These are phyloP conservation scores for Neoarius graeffei DNA, from an alignment of 2,113 vertebrate genomes.

Conservation along the genomic window DNA sequence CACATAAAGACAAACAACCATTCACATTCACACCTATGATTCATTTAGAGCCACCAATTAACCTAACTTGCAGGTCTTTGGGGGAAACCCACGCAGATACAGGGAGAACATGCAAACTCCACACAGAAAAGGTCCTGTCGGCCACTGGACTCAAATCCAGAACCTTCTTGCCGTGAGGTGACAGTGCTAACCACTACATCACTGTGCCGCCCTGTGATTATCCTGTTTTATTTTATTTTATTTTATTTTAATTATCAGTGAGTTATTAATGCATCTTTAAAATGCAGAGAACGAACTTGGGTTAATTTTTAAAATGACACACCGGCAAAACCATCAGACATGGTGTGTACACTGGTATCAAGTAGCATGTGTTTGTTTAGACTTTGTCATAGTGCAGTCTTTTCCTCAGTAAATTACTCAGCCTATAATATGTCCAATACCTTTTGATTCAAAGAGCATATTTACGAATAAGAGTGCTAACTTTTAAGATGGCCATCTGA, in stretches of 20 bases:
- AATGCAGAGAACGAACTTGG: neutral
- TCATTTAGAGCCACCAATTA: too few species aligned
- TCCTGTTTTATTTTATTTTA: neutral
- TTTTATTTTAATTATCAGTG: neutral
- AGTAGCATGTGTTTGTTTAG: neutral
- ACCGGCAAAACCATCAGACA: neutral
- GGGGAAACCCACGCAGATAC: too few species aligned
- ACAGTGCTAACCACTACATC: too few species aligned
- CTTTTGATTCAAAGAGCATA: neutral
- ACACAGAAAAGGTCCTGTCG: too few species aligned
- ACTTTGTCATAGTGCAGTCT: neutral
- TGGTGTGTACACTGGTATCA: neutral
- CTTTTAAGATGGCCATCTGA: neutral
- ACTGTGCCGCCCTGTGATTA: too few species aligned
- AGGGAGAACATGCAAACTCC: too few species aligned
- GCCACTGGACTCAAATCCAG: too few species aligned
- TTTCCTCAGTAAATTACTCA: neutral
- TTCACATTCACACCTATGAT: too few species aligned
- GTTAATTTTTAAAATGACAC: too few species aligned
- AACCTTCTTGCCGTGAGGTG: too few species aligned
- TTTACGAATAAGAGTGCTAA: neutral
- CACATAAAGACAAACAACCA: too few species aligned
- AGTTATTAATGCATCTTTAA: neutral
- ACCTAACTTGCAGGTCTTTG: too few species aligned
- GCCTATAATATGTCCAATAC: neutral